phyloP scores from a whole-genome alignment of 1,140 invertebrate genomes.

The Idris sp. region DNA sequence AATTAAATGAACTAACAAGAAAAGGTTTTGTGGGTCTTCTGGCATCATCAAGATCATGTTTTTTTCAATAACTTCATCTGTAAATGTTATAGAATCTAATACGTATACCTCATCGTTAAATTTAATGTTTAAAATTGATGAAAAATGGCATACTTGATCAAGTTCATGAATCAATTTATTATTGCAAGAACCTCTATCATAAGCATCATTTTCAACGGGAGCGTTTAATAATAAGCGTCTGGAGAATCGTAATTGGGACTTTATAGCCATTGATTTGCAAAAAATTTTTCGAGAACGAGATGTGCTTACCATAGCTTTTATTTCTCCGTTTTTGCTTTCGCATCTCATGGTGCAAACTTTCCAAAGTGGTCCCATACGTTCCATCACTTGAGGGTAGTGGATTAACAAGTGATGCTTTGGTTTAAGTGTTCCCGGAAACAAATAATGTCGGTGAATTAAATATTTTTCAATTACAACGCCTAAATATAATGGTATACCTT shows the following conservation, averaged over 20 bases:
- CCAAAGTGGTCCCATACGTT: constrained; percentile 1
- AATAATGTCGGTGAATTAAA: no score
- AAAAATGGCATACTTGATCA: background rate
- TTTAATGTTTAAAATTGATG: background rate
- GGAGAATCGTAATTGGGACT: constrained; percentile 30
- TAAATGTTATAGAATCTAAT: constrained; percentile 8
- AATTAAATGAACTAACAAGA: constrained; percentile 9
- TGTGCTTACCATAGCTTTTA: constrained; percentile 5
- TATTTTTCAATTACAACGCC: no score
- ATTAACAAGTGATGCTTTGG: constrained; percentile 1
- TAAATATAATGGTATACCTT: no score
- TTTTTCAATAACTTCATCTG: constrained; percentile 5
- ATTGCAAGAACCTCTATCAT: constrained; percentile 3
- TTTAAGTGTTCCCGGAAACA: background rate
- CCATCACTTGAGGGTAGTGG: constrained; percentile 3
- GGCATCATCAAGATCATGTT: constrained; percentile 15
- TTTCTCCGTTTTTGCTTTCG: constrained; percentile 31
- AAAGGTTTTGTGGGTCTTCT: constrained; percentile 4
- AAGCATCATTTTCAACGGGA: background rate
- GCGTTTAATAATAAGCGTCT: constrained; percentile 3
- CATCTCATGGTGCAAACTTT: constrained; percentile 6
- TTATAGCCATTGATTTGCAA: constrained; percentile 31
- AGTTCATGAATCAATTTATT: background rate
- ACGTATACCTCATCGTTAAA: background rate
- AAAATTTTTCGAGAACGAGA: constrained; percentile 21